Evolutionary conservation across 2,113 vertebrate species (phyloP).

Genomic region (Leucopsar rothschildi): DNA sequence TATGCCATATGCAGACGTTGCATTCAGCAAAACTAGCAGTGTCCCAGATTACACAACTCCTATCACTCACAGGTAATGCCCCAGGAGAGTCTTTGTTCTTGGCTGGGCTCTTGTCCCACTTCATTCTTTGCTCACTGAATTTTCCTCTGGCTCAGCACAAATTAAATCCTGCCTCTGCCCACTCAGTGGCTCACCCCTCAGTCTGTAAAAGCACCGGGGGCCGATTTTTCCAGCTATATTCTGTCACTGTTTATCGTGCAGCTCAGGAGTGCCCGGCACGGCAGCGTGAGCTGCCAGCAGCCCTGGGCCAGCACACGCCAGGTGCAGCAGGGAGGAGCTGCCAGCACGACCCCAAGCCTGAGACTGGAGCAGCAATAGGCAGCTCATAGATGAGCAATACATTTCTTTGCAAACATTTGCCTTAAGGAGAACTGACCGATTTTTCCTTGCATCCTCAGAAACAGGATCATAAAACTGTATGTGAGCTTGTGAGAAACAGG

Average conservation of each 20-base stretch:
- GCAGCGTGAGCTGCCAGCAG: accelerated
- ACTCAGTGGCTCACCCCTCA: too few species aligned
- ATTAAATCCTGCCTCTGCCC: not conserved
- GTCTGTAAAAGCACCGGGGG: not conserved
- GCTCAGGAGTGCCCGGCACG: not conserved
- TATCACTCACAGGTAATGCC: not conserved
- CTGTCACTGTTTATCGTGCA: too few species aligned
- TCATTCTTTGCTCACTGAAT: not conserved
- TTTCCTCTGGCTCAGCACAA: not conserved
- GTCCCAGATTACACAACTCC: not conserved
- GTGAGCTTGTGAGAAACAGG: not conserved
- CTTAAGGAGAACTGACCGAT: not conserved
- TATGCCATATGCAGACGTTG: not conserved
- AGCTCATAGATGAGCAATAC: not conserved
- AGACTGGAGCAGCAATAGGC: not conserved
- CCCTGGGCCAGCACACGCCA: not conserved
- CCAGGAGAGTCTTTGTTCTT: not conserved
- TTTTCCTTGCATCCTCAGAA: not conserved
- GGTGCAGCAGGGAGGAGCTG: not conserved
- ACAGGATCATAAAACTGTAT: not conserved
- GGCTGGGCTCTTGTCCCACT: not conserved
- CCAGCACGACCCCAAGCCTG: not conserved
- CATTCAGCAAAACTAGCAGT: not conserved
- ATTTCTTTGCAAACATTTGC: not conserved
- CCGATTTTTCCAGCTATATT: accelerated